These are phyloP conservation scores for Erythrocercus mccallii DNA, from an alignment of 2,113 vertebrate genomes.

Conservation along the genomic window DNA sequence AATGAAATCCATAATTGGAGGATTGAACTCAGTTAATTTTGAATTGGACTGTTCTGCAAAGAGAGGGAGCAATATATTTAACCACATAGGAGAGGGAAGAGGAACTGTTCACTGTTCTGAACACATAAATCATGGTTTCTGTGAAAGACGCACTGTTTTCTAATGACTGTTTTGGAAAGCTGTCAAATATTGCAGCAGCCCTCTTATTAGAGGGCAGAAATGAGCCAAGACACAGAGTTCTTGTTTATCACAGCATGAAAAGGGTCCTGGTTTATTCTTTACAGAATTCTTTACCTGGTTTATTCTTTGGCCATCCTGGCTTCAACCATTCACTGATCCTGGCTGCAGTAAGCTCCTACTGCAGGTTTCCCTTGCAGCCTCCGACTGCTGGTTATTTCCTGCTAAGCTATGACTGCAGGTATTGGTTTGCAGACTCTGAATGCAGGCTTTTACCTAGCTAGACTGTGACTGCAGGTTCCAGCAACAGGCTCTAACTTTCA, in stretches of 20 bases:
- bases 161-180: not conserved
- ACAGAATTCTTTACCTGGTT: no score
- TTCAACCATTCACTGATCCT: not conserved
- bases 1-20: not conserved
- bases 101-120: not conserved
- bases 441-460: not conserved
- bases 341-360: not conserved
- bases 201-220: not conserved
- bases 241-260: no score
- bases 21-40: not conserved
- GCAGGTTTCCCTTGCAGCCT: not conserved
- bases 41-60: not conserved
- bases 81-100: no score
- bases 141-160: not conserved
- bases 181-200: not conserved
- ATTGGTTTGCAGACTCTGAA: not conserved
- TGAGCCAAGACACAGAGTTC: not conserved
- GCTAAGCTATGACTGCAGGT: not conserved
- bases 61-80: not conserved
- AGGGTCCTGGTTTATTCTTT: not conserved
- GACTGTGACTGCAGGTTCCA: not conserved
- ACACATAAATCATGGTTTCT: not conserved
- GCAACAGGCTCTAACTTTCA: not conserved
- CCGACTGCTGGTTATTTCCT: not conserved
- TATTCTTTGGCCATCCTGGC: not conserved